Evolutionary conservation across 1,140 invertebrate species (phyloP), one percentile per base, ranked within the genome.

Genomic region (Tetragnatha versicolor): DNA sequence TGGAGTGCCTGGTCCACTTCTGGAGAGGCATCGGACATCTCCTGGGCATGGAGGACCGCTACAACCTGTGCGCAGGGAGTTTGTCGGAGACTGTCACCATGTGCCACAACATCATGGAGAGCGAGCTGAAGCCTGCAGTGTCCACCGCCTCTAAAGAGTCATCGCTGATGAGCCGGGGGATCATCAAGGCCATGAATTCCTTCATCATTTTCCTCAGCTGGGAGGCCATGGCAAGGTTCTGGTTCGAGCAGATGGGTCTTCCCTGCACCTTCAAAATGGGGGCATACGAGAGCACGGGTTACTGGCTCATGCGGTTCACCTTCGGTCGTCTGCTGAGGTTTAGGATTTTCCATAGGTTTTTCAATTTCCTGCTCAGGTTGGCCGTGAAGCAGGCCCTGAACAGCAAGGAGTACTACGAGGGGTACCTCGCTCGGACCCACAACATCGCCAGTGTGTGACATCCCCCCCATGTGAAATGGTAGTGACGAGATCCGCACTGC

Each of bases 1-100:
- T 92, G n/a, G 90, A 93, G 60, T 91, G 90, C n/a, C 91, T 93
- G 61, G 85, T 93, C 2, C 93, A 96, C 84, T 90, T 95, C 81
- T 96, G 94, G 94, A 88, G 90, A 49, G 91, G 93, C 1, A 90
- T 96, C 35, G 94, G 93, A 0, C 89, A 91, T 82, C 85, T 93
- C 82, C 88, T 96, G 53, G 94, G 94, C 2, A 90, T 95, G 17
- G 89, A 94, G 79, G 93, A 96, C 82, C 90, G 89, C 89, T 89
- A 86, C 79, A 91, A 91, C 81, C 86, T 91, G 31, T 90, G 89
- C 80, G 82, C 83, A 0, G 88, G 87, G 0, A 85, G 81, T 33
- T 80, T 88, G 37, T 82, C 85, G 22, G 86, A 88, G 31, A 84
- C 88, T 0, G 80, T 82, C 45, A 53, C 83, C 39, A 82, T 89